Evolutionary conservation across 2,113 vertebrate species (phyloP), one percentile per base, ranked within the genome.

Genomic region (Phrynosoma blainvillii): DNA sequence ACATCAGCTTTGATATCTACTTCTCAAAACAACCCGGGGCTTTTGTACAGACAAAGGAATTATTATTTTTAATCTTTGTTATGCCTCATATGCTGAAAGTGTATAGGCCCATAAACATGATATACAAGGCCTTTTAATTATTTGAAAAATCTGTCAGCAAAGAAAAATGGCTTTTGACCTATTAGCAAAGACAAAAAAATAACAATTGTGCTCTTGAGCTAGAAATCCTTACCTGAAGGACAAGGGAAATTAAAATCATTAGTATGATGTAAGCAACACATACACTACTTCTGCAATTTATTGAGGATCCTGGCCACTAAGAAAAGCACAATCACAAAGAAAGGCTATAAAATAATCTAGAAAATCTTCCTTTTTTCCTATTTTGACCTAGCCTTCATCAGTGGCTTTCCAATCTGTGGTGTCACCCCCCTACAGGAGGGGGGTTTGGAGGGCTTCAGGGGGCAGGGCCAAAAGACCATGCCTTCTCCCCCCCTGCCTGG

Each of bases 221-320:
- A 88, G 85, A 89, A 91, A 79, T 18, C 90, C 77, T 52, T 89
- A 27, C 4, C 59, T 30, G 30, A 75, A 0, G 87, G 82, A 92
- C 84, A 25, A 36, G 80, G n/a, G 85, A 83, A 54, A 62, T 70
- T 62, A 89, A 23, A 2, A n/a, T 89, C 84, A 90, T 4, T n/a
- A 32, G 40, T 25, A 13, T 74, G 71, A 74, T 32, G 30, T 74
- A 36, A 30, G n/a, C n/a, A 16, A 36, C 71, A 74, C 13, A 74
- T 36, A 16, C 13, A n/a, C 52, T 23, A 84, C 3, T 56, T 5
- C 30, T 59, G 30, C 30, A 59, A 14, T n/a, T 18, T 23, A 68
- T 21, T 25, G 25, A 7, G 3, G 25, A 68, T 68, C 66, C 23
- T 68, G 3, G 6, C 66, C 66, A 68, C 23, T 56, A 68, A 25